Evolutionary conservation across 2,888 invertebrate genomes (phyloP).

Genomic region (Nasonia oneida): DNA sequence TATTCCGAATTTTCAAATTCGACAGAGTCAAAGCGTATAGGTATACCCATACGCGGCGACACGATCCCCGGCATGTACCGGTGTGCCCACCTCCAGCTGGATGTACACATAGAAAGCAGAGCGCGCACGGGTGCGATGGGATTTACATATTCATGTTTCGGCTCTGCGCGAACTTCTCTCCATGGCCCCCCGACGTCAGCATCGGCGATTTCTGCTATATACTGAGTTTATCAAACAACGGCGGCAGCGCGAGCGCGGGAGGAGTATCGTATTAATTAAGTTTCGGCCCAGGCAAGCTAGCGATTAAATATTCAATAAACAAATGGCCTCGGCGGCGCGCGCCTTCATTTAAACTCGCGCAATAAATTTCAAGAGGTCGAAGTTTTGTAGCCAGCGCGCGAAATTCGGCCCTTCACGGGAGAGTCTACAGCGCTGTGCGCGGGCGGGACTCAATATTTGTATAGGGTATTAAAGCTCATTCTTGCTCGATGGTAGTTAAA

Average conservation of each 20-base stretch:
- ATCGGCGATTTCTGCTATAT: not conserved
- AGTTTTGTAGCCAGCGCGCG: not conserved
- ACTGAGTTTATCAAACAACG: conserved; percentile 53
- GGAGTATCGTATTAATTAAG: conserved; percentile 61
- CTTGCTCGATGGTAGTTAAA: no score
- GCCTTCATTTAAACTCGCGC: conserved; percentile 18
- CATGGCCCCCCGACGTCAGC: not conserved
- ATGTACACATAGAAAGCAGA: not conserved
- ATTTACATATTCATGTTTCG: conserved; percentile 71
- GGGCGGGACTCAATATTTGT: not conserved
- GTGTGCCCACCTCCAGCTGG: not conserved
- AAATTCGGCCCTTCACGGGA: not conserved
- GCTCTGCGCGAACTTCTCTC: conserved; percentile 46
- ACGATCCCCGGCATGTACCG: not conserved
- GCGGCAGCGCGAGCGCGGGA: not conserved
- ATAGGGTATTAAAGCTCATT: no score
- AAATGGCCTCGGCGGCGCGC: conserved; percentile 26
- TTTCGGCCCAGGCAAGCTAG: conserved; percentile 15
- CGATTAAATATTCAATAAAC: conserved; percentile 59
- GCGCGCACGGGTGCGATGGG: conserved; percentile 21
- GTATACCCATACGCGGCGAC: not conserved
- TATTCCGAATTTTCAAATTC: conserved; percentile 23
- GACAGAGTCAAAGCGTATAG: not conserved
- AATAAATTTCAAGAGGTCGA: conserved; percentile 37
- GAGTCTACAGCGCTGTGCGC: not conserved